Percentiles rank a stretch among this genome's conserved stretches.
Evolutionary conservation across 1,140 invertebrate genomes (phyloP).

Genomic region (Leptonema lineaticorne): DNA sequence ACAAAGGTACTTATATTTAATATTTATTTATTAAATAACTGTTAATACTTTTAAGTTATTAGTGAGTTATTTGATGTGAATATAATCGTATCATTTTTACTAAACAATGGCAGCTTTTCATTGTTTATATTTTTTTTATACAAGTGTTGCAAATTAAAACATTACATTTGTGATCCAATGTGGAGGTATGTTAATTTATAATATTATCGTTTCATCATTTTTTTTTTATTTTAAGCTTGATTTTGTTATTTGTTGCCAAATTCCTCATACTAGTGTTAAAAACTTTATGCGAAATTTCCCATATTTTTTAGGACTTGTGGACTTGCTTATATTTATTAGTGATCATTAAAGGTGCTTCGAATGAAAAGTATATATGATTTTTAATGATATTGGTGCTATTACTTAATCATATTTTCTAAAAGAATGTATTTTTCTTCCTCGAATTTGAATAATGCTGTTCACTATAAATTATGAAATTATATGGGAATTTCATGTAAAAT

Average conservation of each 20-base stretch:
- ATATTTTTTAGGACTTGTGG: neutral
- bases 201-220: neutral
- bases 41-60: conserved; percentile 22
- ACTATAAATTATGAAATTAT: too few species aligned
- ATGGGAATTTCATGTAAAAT: conserved; percentile 6
- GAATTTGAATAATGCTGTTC: too few species aligned
- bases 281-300: neutral
- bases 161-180: conserved; percentile 2
- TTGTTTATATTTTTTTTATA: neutral
- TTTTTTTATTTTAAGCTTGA: neutral
- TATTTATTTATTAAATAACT: conserved; percentile 27
- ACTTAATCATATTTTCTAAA: neutral
- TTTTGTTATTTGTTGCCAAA: conserved; percentile 7
- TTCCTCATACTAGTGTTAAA: neutral
- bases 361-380: neutral
- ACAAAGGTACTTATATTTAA: conserved; percentile 34
- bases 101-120: neutral
- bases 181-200: conserved; percentile 2
- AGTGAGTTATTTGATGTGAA: conserved; percentile 4
- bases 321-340: neutral
- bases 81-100: conserved; percentile 20
- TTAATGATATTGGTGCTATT: neutral
- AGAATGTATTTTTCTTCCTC: too few species aligned
- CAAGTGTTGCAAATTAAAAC: conserved; percentile 2
- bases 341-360: conserved; percentile 3